These are phyloP conservation scores for Amyelois transitella DNA, from an alignment of 1,140 invertebrate genomes.

Conservation along the genomic window DNA sequence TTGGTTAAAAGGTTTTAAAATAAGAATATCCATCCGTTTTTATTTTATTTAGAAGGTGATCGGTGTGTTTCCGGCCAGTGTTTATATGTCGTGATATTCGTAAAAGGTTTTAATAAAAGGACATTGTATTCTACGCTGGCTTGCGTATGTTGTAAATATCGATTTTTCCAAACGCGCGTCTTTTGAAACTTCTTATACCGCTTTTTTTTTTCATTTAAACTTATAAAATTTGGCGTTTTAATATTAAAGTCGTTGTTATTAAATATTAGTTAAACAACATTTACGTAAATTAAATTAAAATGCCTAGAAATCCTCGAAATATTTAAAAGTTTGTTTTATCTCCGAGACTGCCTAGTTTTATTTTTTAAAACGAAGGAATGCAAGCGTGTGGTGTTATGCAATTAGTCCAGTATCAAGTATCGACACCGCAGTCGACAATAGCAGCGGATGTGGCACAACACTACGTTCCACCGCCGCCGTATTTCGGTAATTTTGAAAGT, in stretches of 20 bases:
- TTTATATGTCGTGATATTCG: conserved; percentile 8
- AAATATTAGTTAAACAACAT: background rate
- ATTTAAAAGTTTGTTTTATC: background rate
- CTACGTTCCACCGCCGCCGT: conserved; percentile 63
- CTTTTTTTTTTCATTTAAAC: background rate
- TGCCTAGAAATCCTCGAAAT: too few species aligned
- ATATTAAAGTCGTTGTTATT: background rate
- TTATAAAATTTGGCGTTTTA: background rate
- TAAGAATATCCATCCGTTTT: background rate
- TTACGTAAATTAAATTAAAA: too few species aligned
- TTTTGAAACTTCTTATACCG: conserved; percentile 26
- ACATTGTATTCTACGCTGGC: conserved; percentile 45
- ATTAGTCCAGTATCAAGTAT: conserved; percentile 60
- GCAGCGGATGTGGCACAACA: conserved; percentile 57
- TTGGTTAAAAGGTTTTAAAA: background rate
- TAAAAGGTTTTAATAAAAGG: conserved; percentile 30
- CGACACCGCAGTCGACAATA: conserved; percentile 51
- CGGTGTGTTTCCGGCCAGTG: conserved; percentile 3
- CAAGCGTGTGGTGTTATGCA: conserved; percentile 55
- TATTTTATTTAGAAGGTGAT: background rate
- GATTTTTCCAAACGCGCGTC: conserved; percentile 56
- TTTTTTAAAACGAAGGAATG: conserved; percentile 25
- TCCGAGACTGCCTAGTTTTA: background rate
- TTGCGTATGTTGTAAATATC: conserved; percentile 47
- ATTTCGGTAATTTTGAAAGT: conserved; percentile 51